These are phyloP conservation scores for Botia almorhae DNA, from an alignment of 2,797 vertebrate species.

Conservation along the genomic window DNA sequence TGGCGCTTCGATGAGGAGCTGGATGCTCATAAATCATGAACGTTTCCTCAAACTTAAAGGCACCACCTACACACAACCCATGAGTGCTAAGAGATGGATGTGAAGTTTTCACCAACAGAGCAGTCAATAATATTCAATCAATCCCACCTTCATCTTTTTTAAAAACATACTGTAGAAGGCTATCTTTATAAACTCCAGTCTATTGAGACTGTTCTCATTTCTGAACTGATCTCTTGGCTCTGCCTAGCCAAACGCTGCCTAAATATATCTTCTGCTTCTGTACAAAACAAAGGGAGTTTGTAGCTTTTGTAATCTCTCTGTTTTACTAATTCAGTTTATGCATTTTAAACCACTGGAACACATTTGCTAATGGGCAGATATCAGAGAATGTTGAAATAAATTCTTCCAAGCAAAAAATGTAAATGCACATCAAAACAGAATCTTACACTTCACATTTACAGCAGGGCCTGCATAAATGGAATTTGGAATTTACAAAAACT, in stretches of 20 bases:
- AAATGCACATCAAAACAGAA: neutral
- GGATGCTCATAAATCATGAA: slow-evolving; percentile 25
- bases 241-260: slow-evolving; percentile 12
- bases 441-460: neutral
- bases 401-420: slow-evolving; percentile 18
- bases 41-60: slow-evolving; percentile 26
- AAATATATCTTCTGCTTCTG: neutral
- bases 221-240: slow-evolving; percentile 6
- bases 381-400: slow-evolving; percentile 16
- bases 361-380: slow-evolving; percentile 20
- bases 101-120: slow-evolving; percentile 24
- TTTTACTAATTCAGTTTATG: slow-evolving; percentile 35
- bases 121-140: slow-evolving; percentile 37
- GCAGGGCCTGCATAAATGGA: too few relatives aligned
- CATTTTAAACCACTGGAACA: neutral
- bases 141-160: slow-evolving; percentile 25
- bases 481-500: neutral
- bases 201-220: slow-evolving; percentile 8
- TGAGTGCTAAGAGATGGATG: slow-evolving; percentile 10
- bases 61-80: slow-evolving; percentile 28
- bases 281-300: slow-evolving; percentile 14
- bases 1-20: slow-evolving; percentile 22
- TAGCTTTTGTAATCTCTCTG: slow-evolving; percentile 5
- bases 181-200: neutral
- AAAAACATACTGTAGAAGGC: slow-evolving; percentile 12